phyloP scores from a whole-genome alignment of 2,888 invertebrate genomes.

The Dryococelus australis region DNA sequence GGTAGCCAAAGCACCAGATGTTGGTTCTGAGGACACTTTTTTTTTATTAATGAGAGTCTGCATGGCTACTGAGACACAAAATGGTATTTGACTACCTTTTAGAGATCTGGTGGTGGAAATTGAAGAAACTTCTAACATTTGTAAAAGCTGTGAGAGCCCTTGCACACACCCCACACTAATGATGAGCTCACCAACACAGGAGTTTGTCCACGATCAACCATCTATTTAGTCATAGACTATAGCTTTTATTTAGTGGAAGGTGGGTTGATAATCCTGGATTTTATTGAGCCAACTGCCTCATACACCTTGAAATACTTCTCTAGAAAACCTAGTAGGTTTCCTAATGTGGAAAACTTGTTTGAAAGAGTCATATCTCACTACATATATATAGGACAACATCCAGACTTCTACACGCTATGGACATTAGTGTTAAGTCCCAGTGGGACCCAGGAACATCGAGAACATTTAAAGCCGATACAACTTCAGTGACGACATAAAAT shows the following conservation, averaged over 20 bases:
- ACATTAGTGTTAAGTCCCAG: neutral
- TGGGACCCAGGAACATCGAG: neutral
- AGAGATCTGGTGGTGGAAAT: neutral
- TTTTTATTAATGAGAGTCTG: neutral
- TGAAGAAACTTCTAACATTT: neutral
- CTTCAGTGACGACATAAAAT: neutral
- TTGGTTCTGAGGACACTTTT: neutral
- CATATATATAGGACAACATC: neutral
- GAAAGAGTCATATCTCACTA: neutral
- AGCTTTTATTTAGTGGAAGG: neutral
- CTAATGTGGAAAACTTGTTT: neutral
- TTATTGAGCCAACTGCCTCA: neutral
- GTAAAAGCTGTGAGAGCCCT: neutral
- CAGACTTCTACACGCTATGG: neutral
- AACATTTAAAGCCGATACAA: neutral
- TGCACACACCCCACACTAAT: neutral
- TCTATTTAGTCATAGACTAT: neutral
- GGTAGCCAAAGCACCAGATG: neutral
- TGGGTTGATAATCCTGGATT: neutral
- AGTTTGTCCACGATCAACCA: neutral
- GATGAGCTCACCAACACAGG: neutral
- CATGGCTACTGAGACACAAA: neutral
- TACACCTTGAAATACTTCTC: neutral
- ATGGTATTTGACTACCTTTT: neutral
- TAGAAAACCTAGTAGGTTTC: neutral